Evolutionary conservation across 1,140 invertebrate genomes (phyloP).

Genomic region (Cydia amplana): DNA sequence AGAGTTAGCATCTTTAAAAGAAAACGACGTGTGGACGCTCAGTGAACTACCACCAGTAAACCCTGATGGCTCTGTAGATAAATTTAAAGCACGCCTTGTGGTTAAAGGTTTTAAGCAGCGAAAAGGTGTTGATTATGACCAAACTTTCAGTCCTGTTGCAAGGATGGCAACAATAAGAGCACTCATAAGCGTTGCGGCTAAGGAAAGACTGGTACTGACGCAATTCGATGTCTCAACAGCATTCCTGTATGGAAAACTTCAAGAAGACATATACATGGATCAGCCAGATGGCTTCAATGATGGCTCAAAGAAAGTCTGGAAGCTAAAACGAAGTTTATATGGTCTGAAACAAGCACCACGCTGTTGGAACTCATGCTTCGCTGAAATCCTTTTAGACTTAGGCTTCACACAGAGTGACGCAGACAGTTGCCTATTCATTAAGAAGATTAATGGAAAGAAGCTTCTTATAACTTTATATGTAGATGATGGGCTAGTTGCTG

Average conservation of each 20-base stretch:
- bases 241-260: slow-evolving; percentile 63
- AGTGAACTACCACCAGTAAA: not conserved
- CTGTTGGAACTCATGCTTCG: slow-evolving; percentile 31
- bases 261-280: too few relatives aligned
- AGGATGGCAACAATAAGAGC: slow-evolving; percentile 47
- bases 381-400: slow-evolving; percentile 47
- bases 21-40: not conserved
- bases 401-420: slow-evolving; percentile 52
- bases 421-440: slow-evolving; percentile 58
- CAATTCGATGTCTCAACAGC: slow-evolving; percentile 55
- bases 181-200: slow-evolving; percentile 46
- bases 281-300: too few relatives aligned
- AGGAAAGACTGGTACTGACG: slow-evolving; percentile 33
- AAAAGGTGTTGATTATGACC: slow-evolving; percentile 48
- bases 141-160: slow-evolving; percentile 56
- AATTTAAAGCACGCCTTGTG: slow-evolving; percentile 51
- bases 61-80: slow-evolving; percentile 36
- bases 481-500: too few relatives aligned
- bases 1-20: not conserved
- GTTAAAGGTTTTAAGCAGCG: slow-evolving; percentile 43
- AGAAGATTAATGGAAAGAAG: slow-evolving; percentile 33
- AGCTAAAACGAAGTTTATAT: slow-evolving; percentile 53
- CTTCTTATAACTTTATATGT: too few relatives aligned
- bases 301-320: too few relatives aligned
- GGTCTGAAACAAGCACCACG: slow-evolving; percentile 53